Percentiles rank a stretch among this genome's conserved stretches.
Conservation (phyloP, 2,113 vertebrate species). For the Psettodes erumei region DNA sequence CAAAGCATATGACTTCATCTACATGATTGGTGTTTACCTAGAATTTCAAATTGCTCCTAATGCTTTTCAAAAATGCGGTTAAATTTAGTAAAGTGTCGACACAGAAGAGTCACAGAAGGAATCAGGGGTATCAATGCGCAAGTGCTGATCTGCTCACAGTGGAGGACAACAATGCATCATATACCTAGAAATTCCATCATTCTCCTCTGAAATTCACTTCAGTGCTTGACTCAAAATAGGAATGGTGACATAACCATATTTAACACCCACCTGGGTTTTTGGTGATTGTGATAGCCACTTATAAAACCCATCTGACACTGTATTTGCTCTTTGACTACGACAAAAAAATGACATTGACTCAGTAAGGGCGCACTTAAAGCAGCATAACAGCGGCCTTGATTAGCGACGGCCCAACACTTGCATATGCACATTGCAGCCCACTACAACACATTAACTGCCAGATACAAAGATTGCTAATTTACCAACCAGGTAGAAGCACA, state of each 20-base stretch:
- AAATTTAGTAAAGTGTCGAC: background rate
- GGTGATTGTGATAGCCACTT: background rate
- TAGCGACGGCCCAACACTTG: background rate
- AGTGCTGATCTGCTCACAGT: background rate
- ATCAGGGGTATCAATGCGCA: background rate
- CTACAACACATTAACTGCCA: background rate
- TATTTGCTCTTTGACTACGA: constrained; percentile 12
- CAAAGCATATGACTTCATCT: background rate
- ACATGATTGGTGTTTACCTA: background rate
- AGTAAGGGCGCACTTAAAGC: too few species aligned
- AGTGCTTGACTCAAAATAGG: background rate
- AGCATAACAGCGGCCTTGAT: background rate
- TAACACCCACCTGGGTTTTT: background rate
- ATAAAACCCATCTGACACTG: background rate
- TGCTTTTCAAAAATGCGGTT: too few species aligned
- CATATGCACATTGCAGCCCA: background rate
- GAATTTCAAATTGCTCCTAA: background rate
- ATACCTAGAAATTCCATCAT: background rate
- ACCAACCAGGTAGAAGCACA: too few species aligned
- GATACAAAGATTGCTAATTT: too few species aligned
- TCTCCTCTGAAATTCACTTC: background rate
- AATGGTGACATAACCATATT: background rate
- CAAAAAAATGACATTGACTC: too few species aligned
- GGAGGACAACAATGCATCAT: background rate
- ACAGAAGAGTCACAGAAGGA: background rate